phyloP scores from a whole-genome alignment of 2,888 invertebrate species.

The Caradrina kadenii region DNA sequence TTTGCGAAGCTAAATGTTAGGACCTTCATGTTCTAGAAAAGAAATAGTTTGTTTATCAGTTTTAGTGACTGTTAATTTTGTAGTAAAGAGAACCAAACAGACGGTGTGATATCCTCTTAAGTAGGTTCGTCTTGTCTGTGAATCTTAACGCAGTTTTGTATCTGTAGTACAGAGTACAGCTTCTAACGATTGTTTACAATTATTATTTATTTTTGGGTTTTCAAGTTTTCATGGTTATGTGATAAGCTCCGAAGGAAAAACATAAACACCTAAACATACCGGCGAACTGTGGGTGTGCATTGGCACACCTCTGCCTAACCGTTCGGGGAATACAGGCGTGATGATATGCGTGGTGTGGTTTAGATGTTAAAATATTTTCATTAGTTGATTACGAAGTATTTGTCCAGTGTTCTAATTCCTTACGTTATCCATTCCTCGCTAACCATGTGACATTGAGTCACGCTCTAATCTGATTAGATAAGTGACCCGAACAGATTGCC shows the following conservation, averaged over 20 bases:
- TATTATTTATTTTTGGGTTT: neutral
- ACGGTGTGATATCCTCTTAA: too few relatives aligned
- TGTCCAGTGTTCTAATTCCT: conserved; percentile 13
- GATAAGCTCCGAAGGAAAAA: too few relatives aligned
- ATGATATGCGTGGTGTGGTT: too few relatives aligned
- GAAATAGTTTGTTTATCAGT: conserved; percentile 5
- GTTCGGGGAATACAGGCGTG: too few relatives aligned
- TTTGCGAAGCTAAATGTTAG: conserved; percentile 97
- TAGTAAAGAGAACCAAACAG: too few relatives aligned
- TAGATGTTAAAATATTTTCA: neutral
- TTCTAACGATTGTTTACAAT: too few relatives aligned
- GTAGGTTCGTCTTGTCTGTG: too few relatives aligned
- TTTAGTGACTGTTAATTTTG: neutral
- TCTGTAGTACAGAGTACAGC: neutral
- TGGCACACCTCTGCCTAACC: too few relatives aligned
- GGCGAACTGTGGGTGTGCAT: too few relatives aligned
- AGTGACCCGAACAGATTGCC: conserved; percentile 59
- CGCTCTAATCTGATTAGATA: conserved; percentile 70
- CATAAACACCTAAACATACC: too few relatives aligned
- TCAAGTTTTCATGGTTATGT: too few relatives aligned
- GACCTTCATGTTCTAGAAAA: conserved; percentile 95
- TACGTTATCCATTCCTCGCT: conserved; percentile 14
- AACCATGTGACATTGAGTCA: conserved; percentile 55
- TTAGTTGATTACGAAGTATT: neutral
- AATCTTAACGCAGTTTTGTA: neutral